Conservation (phyloP, 2,888 invertebrate genomes). For the Thereva nobilitata region DNA sequence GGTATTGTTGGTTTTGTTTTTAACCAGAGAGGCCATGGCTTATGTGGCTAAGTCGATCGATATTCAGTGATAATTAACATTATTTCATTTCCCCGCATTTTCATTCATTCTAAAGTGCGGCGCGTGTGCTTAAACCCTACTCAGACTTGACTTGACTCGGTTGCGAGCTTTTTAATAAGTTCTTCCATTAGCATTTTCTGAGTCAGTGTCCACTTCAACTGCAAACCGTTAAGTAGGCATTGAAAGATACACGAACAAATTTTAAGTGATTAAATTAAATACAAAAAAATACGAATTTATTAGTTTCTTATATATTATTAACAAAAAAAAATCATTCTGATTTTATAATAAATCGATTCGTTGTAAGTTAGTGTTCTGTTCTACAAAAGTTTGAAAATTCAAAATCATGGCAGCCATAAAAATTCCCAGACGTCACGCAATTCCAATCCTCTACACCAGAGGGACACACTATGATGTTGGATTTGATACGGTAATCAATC, state of each 20-base stretch:
- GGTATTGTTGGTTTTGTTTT: too few relatives aligned
- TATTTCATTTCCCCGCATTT: not conserved
- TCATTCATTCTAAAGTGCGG: too few relatives aligned
- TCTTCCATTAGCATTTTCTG: conserved; percentile 18
- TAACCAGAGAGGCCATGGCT: too few relatives aligned
- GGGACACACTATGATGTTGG: conserved; percentile 88
- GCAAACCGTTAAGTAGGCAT: conserved; percentile 30
- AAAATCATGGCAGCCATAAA: conserved; percentile 47
- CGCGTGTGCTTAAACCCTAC: conserved; percentile 24
- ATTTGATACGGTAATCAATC: conserved; percentile 75
- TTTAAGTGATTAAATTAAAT: too few relatives aligned
- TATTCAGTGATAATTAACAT: conserved; percentile 11
- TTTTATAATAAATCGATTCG: too few relatives aligned
- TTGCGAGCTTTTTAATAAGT: conserved; percentile 20
- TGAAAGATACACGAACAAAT: conserved; percentile 9
- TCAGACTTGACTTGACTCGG: not conserved
- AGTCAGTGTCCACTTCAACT: conserved; percentile 12
- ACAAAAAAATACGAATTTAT: too few relatives aligned
- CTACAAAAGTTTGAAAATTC: not conserved
- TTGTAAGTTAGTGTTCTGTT: not conserved
- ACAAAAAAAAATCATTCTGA: too few relatives aligned
- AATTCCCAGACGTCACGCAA: conserved; percentile 63
- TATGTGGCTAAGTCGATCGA: conserved; percentile 5
- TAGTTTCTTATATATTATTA: too few relatives aligned
- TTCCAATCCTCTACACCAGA: conserved; percentile 76